phyloP scores from a whole-genome alignment of 2,797 vertebrate genomes.

The Sarcophilus harrisii region DNA sequence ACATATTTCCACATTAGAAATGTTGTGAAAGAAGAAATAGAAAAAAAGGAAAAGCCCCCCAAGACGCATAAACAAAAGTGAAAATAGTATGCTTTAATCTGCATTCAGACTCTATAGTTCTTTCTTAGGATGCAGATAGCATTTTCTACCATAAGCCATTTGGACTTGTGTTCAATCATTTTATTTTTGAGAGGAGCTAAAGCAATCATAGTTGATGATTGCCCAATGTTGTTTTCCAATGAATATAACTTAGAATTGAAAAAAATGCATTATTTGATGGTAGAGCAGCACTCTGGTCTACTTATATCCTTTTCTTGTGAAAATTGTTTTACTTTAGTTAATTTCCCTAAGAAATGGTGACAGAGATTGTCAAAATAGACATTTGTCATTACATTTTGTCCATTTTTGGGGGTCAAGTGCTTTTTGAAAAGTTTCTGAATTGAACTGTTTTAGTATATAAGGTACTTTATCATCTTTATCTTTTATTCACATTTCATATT shows the following conservation, averaged over 20 bases:
- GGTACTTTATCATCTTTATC: background rate
- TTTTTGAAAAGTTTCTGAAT: background rate
- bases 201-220: too few species aligned
- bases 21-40: too few species aligned
- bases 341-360: background rate
- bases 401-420: background rate
- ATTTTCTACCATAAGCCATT: too few species aligned
- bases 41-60: too few species aligned
- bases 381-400: background rate
- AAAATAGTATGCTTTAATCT: too few species aligned
- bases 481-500: background rate
- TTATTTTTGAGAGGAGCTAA: too few species aligned
- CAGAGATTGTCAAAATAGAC: background rate
- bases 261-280: background rate
- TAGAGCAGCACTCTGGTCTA: background rate
- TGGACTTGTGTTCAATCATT: too few species aligned
- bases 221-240: too few species aligned
- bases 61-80: too few species aligned
- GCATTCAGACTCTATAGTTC: too few species aligned
- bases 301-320: background rate
- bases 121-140: too few species aligned
- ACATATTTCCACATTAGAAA: too few species aligned
- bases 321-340: background rate
- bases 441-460: background rate
- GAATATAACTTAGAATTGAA: background rate